A percentile compares a stretch with the other conserved stretches of the same genome.
Evolutionary conservation across 2,113 vertebrate genomes (phyloP).

Genomic region (Anoura caudifer): DNA sequence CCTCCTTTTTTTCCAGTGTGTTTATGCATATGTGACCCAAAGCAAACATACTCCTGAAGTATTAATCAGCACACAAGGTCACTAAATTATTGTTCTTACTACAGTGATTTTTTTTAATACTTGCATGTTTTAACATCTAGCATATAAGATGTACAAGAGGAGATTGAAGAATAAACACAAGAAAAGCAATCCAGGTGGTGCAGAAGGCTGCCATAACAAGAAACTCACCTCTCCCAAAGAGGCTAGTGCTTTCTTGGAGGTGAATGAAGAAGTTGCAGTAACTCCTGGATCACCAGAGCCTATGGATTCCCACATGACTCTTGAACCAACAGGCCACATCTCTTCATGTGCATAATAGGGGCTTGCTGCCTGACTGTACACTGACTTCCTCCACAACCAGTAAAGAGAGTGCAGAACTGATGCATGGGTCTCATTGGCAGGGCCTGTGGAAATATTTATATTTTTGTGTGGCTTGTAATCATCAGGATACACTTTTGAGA

Average conservation of each 20-base stretch:
- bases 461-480: background rate
- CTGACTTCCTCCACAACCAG: background rate
- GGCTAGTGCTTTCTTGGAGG: slow-evolving; percentile 33
- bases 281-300: background rate
- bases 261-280: background rate
- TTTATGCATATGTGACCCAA: background rate
- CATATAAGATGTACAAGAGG: slow-evolving; percentile 73
- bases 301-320: background rate
- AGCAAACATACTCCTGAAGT: background rate
- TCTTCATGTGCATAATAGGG: background rate
- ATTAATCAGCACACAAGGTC: background rate
- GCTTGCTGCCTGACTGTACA: background rate
- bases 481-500: background rate
- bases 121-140: slow-evolving; percentile 44
- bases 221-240: background rate
- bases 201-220: background rate
- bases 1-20: too few species aligned
- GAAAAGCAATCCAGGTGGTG: background rate
- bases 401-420: background rate
- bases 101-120: background rate
- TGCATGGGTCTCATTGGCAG: background rate
- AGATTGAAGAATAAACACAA: background rate
- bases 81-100: background rate
- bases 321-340: fast-evolving
- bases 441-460: background rate